These are phyloP conservation scores for Maccullochella peelii DNA, from an alignment of 2,113 vertebrate genomes.

Conservation along the genomic window DNA sequence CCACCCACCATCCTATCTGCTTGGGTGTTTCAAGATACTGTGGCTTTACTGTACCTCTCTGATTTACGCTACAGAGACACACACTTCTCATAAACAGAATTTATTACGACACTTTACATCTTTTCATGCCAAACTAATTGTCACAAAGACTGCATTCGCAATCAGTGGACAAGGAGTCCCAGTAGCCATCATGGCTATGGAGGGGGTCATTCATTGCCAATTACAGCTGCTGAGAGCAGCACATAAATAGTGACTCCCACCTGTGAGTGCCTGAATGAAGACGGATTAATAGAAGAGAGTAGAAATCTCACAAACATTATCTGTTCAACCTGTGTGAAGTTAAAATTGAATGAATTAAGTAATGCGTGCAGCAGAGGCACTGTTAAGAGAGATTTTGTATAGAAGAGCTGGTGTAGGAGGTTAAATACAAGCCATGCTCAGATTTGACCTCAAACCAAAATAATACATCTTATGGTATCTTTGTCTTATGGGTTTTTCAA, in stretches of 20 bases:
- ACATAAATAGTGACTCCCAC: conserved; percentile 7
- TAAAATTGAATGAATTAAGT: conserved; percentile 15
- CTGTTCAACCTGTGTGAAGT: conserved; percentile 14
- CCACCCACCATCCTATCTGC: conserved; percentile 64
- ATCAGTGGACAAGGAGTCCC: neutral
- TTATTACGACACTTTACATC: neutral
- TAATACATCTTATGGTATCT: neutral
- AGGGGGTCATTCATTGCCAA: conserved; percentile 8
- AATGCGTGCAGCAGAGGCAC: conserved; percentile 1
- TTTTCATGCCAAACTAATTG: conserved; percentile 3
- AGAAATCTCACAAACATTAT: conserved; percentile 24
- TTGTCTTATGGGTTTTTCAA: neutral
- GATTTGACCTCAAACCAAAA: conserved; percentile 15
- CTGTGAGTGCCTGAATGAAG: conserved; percentile 22
- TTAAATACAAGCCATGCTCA: conserved; percentile 16
- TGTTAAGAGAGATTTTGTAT: conserved; percentile 18
- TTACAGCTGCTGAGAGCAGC: conserved; percentile 28
- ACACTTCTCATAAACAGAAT: neutral
- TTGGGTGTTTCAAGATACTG: conserved; percentile 40
- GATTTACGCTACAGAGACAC: conserved; percentile 18
- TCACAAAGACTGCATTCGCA: neutral
- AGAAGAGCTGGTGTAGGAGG: conserved; percentile 10
- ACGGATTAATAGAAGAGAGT: conserved; percentile 23
- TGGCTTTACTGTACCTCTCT: conserved; percentile 9
- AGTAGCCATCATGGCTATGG: neutral